A percentile compares a stretch with the other conserved stretches of the same genome.
These are phyloP conservation scores for Cephus runcator DNA, from an alignment of 2,888 invertebrate species.

Conservation along the genomic window DNA sequence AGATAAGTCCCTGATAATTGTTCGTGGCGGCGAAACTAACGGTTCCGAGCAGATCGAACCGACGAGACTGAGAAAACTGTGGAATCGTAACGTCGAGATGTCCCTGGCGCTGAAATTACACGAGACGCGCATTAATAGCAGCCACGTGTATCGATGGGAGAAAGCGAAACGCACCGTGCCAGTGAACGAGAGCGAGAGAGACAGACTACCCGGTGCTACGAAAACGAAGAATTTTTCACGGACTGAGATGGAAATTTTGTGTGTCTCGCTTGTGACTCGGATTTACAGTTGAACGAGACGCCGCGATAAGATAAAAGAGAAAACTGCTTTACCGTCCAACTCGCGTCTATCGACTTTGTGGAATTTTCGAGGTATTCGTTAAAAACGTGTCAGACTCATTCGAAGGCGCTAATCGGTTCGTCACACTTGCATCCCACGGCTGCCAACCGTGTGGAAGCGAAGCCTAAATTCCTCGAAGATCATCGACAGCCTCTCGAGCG, in stretches of 20 bases:
- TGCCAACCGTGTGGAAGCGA: not conserved
- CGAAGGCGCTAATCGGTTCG: constrained; percentile 38
- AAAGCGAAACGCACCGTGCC: not conserved
- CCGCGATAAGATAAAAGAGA: not conserved
- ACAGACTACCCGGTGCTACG: not conserved
- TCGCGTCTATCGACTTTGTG: not conserved
- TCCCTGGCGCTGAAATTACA: not conserved
- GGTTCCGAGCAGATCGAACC: not conserved
- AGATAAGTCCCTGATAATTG: constrained; percentile 33
- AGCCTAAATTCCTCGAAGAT: not conserved
- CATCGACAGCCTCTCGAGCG: not conserved
- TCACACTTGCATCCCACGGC: constrained; percentile 41
- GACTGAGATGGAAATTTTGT: not conserved
- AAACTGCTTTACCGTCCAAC: not conserved
- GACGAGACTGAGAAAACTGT: not conserved
- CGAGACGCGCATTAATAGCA: not conserved
- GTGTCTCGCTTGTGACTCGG: not conserved
- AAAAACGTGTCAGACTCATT: not conserved
- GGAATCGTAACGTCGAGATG: not conserved
- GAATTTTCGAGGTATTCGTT: not conserved
- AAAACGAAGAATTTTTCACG: not conserved
- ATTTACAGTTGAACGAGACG: not conserved
- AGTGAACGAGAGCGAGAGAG: not conserved
- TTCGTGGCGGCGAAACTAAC: not conserved
- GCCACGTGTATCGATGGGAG: not conserved